Evolutionary conservation across 2,797 vertebrate genomes (phyloP).

Genomic region (Smutsia temminckii): DNA sequence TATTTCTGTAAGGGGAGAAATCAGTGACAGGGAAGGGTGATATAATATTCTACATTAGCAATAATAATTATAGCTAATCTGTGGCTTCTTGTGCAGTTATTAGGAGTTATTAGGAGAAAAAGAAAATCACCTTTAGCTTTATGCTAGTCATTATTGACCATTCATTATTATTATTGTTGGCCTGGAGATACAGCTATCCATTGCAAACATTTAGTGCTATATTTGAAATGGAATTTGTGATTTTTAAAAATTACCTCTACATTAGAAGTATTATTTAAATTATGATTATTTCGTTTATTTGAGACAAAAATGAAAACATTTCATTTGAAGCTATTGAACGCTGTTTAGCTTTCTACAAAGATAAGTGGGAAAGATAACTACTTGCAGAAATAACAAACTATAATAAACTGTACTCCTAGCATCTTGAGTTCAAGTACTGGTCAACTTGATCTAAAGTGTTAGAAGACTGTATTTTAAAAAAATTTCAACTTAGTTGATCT

Average conservation of each 20-base stretch:
- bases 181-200: constrained; percentile 68
- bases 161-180: constrained; percentile 18
- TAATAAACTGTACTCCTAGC: constrained; percentile 86
- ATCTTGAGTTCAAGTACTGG: constrained; percentile 89
- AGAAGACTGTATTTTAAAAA: constrained; percentile 82
- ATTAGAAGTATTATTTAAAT: constrained; percentile 82
- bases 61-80: constrained; percentile 79
- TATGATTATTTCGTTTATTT: constrained; percentile 81
- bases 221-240: constrained; percentile 80
- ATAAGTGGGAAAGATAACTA: constrained; percentile 87
- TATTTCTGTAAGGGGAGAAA: constrained; percentile 80
- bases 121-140: constrained; percentile 71
- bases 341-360: constrained; percentile 85
- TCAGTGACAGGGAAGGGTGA: constrained; percentile 59
- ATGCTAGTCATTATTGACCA: constrained; percentile 66
- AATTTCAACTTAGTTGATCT: constrained; percentile 86
- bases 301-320: constrained; percentile 81
- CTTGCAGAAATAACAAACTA: constrained; percentile 86
- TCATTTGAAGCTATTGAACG: constrained; percentile 83
- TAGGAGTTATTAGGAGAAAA: constrained; percentile 76
- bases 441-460: constrained; percentile 88
- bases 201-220: constrained; percentile 70
- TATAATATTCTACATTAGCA: constrained; percentile 78
- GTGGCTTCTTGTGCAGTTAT: constrained; percentile 65
- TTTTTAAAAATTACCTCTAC: constrained; percentile 78